Base-by-base conservation (phyloP, 2,113 vertebrate genomes). In the Tautogolabrus adspersus region DNA sequence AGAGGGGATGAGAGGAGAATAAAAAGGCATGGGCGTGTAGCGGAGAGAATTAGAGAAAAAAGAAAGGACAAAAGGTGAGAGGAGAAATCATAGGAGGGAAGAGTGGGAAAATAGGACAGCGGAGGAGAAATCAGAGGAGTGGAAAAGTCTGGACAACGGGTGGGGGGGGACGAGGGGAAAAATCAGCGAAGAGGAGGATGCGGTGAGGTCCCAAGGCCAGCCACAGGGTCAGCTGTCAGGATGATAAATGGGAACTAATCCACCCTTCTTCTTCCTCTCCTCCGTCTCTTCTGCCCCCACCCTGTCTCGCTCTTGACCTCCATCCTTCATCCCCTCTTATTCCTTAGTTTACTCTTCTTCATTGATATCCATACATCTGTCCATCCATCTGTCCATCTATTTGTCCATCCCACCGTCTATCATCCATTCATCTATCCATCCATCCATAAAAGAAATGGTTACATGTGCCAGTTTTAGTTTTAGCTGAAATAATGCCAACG, bases 191-290 rank as follows among this genome's bases (percentile, higher is more conserved):
- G 79, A 55, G 67, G 62, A 80, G 85, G 85, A 85, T 77, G 82
- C 15, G 37, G 81, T 64, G 75, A 88, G 88, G 90, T 90, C 86
- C 85, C 91, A 91, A 90, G 91, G 92, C 90, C 82, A 69, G 82
- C 76, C 68, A 66, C 89, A 91, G 92, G 92, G 92, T 91, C 87
- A 86, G 77, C 90, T 91, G 92, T 91, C 91, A 92, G 54, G 60
- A 82, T 93, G 92, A 93, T 88, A 73, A 87, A 93, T 91, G 90
- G 77, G 52, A 77, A 83, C 64, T 85, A 83, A 89, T 86, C 79
- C 88, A 58, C 70, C 64, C 66, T 81, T 78, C 80, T 85, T 78
- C 79, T 78, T 72, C 85, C 38, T 57, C 77, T 83, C 58, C 59
- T 82, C 75, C 75, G 81, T 49, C 59, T 84, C 54, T 75, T 82